phyloP scores from a whole-genome alignment of 2,113 vertebrate genomes.

The Oceanodroma tethys region DNA sequence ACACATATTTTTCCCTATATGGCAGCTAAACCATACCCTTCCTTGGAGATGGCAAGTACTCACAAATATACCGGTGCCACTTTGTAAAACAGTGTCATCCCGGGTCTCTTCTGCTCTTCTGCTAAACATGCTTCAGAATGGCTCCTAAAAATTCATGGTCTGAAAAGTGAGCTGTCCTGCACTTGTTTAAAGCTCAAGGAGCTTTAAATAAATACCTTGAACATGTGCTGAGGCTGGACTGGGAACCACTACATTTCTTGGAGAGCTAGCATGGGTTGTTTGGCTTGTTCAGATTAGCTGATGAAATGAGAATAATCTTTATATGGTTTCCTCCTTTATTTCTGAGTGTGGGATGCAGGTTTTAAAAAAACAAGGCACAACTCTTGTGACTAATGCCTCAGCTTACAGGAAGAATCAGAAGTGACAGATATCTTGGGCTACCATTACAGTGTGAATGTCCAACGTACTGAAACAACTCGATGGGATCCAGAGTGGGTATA shows the following conservation, averaged over 20 bases:
- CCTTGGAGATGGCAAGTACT: neutral
- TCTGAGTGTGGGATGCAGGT: neutral
- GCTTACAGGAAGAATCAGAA: neutral
- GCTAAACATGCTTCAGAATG: neutral
- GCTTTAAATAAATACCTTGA: neutral
- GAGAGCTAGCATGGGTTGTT: neutral
- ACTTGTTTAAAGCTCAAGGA: neutral
- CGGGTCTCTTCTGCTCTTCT: neutral
- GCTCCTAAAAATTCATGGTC: neutral
- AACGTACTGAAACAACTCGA: neutral
- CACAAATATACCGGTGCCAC: neutral
- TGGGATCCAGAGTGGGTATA: fast-evolving
- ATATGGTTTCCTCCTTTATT: neutral
- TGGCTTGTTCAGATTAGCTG: neutral
- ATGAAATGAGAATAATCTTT: neutral
- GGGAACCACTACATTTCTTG: neutral
- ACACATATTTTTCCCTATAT: neutral
- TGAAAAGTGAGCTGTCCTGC: neutral
- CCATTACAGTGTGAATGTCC: neutral
- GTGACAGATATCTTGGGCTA: neutral
- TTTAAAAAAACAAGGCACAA: neutral
- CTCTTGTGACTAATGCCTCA: neutral
- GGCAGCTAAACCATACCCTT: neutral
- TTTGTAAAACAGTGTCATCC: neutral
- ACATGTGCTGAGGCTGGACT: neutral